Evolutionary conservation across 2,113 vertebrate species (phyloP), one percentile per base, ranked within the genome.

Genomic region (Heteronetta atricapilla): DNA sequence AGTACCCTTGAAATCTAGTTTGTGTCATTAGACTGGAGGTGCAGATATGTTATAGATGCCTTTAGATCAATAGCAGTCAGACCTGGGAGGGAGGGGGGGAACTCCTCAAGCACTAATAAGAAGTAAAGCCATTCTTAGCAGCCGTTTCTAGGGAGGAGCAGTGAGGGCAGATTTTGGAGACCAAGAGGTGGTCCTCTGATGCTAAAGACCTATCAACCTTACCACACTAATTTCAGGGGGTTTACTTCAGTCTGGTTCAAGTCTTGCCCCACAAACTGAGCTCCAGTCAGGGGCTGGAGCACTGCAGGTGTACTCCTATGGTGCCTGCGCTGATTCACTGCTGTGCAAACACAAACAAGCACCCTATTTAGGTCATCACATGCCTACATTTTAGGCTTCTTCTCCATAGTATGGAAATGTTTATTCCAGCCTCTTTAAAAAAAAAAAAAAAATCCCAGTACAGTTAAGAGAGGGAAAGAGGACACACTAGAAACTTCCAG

Each of bases 1-100:
- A 89, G 72, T 64, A 93, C 44, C 53, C 66, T 89, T 88, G 88
- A 96, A 94, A 93, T 86, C 60, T 44, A 92, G 89, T 75, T 93
- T 86, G 42, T 94, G 89, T 87, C 83, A 64, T 84, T 84, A 89
- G 90, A 26, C 52, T 90, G 81, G 62, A 92, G 90, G 78, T 93
- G 66, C 56, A 84, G 86, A 60, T 93, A 68, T 94, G 90, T 93
- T 48, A 83, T 13, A 90, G 89, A 38, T 16, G 58, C 85, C 86
- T 78, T 84, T 92, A 81, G 53, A 84, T 83, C 52, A 38, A 22
- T 38, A 55, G 56, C 74, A 89, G 88, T 33, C 68, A 93, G 94
- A 89, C 77, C 66, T 79, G 22, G 89, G 70, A 94, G 88, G 77
- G 77, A 96, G 70, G 62, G 46, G 92, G 83, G 77, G 62, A 96